phyloP scores from a whole-genome alignment of 2,113 vertebrate species.

The Chaetops frenatus region DNA sequence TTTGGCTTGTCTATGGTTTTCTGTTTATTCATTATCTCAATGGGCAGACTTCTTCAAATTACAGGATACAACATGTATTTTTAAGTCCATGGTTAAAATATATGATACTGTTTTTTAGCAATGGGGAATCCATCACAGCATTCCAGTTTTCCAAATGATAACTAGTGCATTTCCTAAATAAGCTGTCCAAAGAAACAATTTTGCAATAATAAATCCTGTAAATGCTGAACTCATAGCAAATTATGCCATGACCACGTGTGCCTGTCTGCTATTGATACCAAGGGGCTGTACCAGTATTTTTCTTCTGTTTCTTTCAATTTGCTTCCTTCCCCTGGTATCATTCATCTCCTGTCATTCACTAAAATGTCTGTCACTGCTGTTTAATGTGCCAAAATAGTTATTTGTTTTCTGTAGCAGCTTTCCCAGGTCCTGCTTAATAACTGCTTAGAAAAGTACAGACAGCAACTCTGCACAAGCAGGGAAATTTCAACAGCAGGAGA shows the following conservation, averaged over 20 bases:
- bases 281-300: neutral
- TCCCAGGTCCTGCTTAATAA: neutral
- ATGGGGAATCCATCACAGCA: neutral
- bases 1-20: neutral
- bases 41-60: neutral
- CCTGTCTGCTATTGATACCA: neutral
- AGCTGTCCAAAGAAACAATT: neutral
- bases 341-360: neutral
- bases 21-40: neutral
- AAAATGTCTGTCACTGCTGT: neutral
- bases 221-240: neutral
- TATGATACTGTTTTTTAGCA: neutral
- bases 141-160: neutral
- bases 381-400: neutral
- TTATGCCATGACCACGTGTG: neutral
- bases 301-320: neutral
- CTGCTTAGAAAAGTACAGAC: neutral
- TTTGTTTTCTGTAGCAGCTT: neutral
- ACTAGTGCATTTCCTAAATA: neutral
- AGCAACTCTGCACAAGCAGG: neutral
- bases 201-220: neutral
- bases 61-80: neutral
- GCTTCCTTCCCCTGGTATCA: neutral
- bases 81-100: neutral
- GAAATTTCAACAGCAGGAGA: neutral